Conservation (phyloP, 2,888 invertebrate species). For the Drosophila antonietae region DNA sequence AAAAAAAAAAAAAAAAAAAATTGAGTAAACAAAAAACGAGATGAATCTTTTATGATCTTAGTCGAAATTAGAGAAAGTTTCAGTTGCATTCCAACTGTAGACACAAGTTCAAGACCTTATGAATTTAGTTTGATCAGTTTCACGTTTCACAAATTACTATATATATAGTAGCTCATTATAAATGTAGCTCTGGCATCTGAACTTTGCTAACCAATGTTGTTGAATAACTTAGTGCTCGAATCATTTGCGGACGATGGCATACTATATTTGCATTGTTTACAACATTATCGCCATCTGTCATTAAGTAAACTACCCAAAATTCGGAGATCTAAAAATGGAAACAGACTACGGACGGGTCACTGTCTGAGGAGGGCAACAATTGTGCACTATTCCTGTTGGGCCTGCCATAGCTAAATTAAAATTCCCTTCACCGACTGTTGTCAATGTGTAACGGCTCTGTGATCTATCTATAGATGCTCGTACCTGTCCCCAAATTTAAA, state of each 20-base stretch:
- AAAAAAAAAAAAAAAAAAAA: neutral
- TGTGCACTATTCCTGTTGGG: neutral
- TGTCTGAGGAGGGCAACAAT: conserved; percentile 13
- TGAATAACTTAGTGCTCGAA: neutral
- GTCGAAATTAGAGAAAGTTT: neutral
- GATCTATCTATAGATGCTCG: neutral
- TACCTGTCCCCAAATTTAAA: neutral
- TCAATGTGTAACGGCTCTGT: neutral
- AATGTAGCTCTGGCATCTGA: neutral
- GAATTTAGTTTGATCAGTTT: neutral
- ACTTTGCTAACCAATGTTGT: neutral
- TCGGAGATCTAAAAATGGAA: conserved; percentile 29
- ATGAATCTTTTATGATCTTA: neutral
- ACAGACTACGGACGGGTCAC: conserved; percentile 30
- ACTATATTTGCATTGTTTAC: conserved; percentile 1
- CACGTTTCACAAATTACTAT: neutral
- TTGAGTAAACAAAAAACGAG: neutral
- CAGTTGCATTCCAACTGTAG: neutral
- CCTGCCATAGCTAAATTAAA: neutral
- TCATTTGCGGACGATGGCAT: neutral
- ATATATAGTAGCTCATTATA: neutral
- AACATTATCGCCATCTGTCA: conserved; percentile 28
- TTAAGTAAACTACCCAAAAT: conserved; percentile 30
- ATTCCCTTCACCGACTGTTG: conserved; percentile 14
- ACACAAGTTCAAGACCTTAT: neutral